These are phyloP conservation scores for Agriopis aurantiaria DNA, from an alignment of 2,888 invertebrate genomes.

Conservation along the genomic window DNA sequence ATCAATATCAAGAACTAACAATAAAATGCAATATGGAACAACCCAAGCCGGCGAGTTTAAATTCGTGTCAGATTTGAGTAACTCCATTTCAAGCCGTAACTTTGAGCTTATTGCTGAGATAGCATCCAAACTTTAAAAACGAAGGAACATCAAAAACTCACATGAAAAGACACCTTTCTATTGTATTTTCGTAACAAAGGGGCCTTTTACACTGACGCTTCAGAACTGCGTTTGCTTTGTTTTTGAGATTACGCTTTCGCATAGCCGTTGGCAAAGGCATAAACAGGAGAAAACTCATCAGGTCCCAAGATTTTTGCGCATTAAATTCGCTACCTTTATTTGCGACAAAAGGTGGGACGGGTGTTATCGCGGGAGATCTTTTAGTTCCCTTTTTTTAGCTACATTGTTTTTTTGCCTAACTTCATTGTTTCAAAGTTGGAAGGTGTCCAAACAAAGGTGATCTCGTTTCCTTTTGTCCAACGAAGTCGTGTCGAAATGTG, in stretches of 20 bases:
- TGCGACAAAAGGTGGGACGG: constrained; percentile 55
- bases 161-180: constrained; percentile 54
- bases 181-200: constrained; percentile 56
- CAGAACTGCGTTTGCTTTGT: constrained; percentile 56
- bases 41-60: too few species aligned
- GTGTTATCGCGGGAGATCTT: constrained; percentile 60
- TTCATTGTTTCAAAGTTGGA: constrained; percentile 39
- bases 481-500: constrained; percentile 26
- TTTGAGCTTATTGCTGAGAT: constrained; percentile 30
- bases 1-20: too few species aligned
- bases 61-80: not conserved
- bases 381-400: constrained; percentile 34
- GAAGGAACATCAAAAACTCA: constrained; percentile 45
- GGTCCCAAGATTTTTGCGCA: constrained; percentile 58
- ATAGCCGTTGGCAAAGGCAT: constrained; percentile 49
- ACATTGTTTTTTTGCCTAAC: constrained; percentile 30
- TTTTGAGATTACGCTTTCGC: constrained; percentile 65
- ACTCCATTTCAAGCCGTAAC: constrained; percentile 33
- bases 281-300: constrained; percentile 60
- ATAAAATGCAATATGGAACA: too few species aligned
- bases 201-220: constrained; percentile 50
- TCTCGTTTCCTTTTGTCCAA: constrained; percentile 27
- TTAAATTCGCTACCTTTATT: constrained; percentile 61
- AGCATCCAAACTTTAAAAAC: constrained; percentile 41
- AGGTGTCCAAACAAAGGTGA: constrained; percentile 37